phyloP scores from a whole-genome alignment of 2,113 vertebrate species.

The Opisthocomus hoazin region DNA sequence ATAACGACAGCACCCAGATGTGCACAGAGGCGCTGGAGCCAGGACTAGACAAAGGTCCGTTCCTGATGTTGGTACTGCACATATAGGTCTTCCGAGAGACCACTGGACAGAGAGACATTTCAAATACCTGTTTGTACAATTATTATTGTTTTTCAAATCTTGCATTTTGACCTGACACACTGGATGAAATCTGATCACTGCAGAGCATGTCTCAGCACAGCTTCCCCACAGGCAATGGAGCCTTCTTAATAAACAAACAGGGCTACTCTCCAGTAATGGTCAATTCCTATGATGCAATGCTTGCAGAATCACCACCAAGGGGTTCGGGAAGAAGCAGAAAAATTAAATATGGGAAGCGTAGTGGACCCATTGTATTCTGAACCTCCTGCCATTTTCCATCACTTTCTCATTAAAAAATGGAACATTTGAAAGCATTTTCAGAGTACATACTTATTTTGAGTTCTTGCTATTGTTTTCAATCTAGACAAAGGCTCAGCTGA shows the following conservation, averaged over 20 bases:
- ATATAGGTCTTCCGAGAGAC: not conserved
- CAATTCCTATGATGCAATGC: not conserved
- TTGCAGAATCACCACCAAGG: not conserved
- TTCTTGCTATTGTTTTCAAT: conserved; percentile 1
- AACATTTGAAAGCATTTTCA: not conserved
- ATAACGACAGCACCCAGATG: not conserved
- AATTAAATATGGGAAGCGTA: not conserved
- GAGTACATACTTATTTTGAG: not conserved
- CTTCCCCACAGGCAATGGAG: not conserved
- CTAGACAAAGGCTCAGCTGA: not conserved
- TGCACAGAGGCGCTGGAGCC: not conserved
- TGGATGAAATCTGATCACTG: not conserved
- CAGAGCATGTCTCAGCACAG: not conserved
- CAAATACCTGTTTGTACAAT: not conserved
- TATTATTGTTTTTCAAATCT: not conserved
- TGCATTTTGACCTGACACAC: not conserved
- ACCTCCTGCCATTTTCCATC: not conserved
- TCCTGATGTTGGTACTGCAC: not conserved
- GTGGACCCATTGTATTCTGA: not conserved
- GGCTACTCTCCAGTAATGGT: not conserved
- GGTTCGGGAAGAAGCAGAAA: not conserved
- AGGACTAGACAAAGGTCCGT: not conserved
- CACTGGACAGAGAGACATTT: not conserved
- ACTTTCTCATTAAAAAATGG: not conserved
- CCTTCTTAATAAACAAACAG: not conserved